phyloP scores from a whole-genome alignment of 2,888 invertebrate species.

The Suillia variegata region DNA sequence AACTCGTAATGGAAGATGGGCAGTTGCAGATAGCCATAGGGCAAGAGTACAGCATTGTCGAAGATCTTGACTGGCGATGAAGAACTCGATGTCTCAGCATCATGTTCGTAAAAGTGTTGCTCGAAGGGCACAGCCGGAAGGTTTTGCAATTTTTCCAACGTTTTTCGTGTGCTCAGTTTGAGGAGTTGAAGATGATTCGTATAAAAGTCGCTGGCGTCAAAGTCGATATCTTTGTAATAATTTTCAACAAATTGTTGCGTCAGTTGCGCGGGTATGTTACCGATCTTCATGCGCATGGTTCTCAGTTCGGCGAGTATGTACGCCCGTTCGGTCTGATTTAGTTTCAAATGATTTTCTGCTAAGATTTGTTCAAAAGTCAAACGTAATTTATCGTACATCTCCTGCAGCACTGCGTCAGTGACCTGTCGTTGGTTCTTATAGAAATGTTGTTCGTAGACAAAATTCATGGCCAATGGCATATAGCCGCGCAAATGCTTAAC shows the following conservation, averaged over 20 bases:
- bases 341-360: conserved; percentile 36
- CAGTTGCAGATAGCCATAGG: conserved; percentile 45
- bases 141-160: conserved; percentile 34
- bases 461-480: conserved; percentile 46
- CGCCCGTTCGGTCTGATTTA: conserved; percentile 30
- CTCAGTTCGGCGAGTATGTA: conserved; percentile 40
- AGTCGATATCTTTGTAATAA: conserved; percentile 31
- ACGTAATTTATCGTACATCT: conserved; percentile 33
- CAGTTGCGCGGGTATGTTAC: conserved; percentile 39
- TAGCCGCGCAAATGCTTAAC: conserved; percentile 41
- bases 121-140: conserved; percentile 5
- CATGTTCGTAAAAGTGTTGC: conserved; percentile 37
- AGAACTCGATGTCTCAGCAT: conserved; percentile 35
- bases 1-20: conserved; percentile 39
- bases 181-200: conserved; percentile 43
- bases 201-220: conserved; percentile 37
- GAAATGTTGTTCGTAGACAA: conserved; percentile 39
- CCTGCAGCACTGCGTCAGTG: conserved; percentile 34
- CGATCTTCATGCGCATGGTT: conserved; percentile 42
- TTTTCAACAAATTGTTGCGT: conserved; percentile 25
- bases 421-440: conserved; percentile 32
- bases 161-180: conserved; percentile 28
- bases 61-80: conserved; percentile 50
- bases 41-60: conserved; percentile 45
- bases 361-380: conserved; percentile 33